These are phyloP conservation scores for Battus philenor DNA, from an alignment of 1,140 invertebrate species.

Conservation along the genomic window DNA sequence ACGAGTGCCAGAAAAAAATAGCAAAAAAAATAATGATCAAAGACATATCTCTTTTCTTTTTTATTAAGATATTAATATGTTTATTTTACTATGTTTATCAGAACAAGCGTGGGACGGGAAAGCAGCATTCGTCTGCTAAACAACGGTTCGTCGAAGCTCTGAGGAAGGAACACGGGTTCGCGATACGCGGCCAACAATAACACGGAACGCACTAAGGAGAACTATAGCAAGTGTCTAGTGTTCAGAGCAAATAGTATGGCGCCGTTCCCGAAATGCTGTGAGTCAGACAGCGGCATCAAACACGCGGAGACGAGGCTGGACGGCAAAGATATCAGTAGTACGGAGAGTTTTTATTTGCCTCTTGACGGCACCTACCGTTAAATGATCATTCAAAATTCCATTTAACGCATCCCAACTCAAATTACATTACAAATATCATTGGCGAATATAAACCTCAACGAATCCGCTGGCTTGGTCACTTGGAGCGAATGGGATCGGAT, in stretches of 20 bases:
- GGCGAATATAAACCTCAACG: no score
- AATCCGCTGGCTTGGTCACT: no score
- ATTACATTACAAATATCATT: no score
- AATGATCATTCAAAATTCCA: no score
- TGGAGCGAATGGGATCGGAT: no score
- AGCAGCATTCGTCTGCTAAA: slow-evolving; percentile 61
- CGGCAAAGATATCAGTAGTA: slow-evolving; percentile 37
- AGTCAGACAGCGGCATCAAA: slow-evolving; percentile 43
- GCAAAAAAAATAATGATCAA: no score
- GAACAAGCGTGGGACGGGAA: slow-evolving; percentile 55
- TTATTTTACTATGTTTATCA: no score
- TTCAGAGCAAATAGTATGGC: slow-evolving; percentile 39
- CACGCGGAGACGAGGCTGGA: slow-evolving; percentile 37
- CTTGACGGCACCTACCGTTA: slow-evolving; percentile 21
- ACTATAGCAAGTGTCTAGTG: slow-evolving; percentile 46
- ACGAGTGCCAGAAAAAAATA: no score
- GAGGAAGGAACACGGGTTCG: slow-evolving; percentile 40
- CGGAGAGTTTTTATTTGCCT: slow-evolving; percentile 50
- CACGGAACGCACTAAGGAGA: slow-evolving; percentile 42
- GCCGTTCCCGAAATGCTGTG: slow-evolving; percentile 59
- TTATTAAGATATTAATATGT: no score
- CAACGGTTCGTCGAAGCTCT: slow-evolving; percentile 61
- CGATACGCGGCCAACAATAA: slow-evolving; percentile 45
- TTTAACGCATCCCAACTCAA: no score
- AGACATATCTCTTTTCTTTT: no score